phyloP scores from a whole-genome alignment of 2,113 vertebrate species.

The Peromyscus maniculatus region DNA sequence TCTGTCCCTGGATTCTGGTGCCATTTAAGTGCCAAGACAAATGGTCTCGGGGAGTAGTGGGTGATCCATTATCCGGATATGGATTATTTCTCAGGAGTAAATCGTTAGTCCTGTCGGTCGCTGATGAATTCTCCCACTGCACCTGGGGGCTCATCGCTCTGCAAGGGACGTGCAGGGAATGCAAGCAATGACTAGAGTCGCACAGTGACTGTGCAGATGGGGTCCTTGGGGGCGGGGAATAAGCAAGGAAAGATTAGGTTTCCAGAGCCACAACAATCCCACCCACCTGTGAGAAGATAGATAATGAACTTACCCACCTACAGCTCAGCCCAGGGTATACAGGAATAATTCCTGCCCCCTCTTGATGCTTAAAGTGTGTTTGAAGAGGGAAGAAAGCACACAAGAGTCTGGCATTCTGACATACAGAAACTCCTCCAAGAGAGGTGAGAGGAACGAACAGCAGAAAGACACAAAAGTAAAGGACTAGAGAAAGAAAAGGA shows the following conservation, averaged over 20 bases:
- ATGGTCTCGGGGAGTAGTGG: constrained; percentile 65
- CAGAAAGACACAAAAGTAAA: background rate
- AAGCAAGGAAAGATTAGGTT: background rate
- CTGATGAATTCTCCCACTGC: constrained; percentile 78
- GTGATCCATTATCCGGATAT: constrained; percentile 82
- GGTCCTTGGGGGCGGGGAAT: background rate
- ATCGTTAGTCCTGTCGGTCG: constrained; percentile 79
- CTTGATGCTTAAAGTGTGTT: constrained; percentile 23
- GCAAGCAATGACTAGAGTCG: constrained; percentile 4
- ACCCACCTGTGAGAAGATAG: background rate
- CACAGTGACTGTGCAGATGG: constrained; percentile 66
- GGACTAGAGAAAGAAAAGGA: background rate
- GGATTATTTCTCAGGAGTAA: constrained; percentile 83
- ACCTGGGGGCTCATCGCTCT: constrained; percentile 77
- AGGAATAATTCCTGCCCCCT: constrained; percentile 11
- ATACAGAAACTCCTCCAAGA: background rate
- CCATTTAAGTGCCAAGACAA: constrained; percentile 80
- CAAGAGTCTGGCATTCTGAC: constrained; percentile 2
- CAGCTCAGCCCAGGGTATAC: background rate
- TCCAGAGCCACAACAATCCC: background rate
- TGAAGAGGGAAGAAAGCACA: constrained; percentile 31
- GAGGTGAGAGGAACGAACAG: constrained; percentile 4
- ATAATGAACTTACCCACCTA: constrained; percentile 20
- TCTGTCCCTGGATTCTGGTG: constrained; percentile 66
- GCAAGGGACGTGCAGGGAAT: constrained; percentile 72